Base-by-base conservation (phyloP, 35 echinoderm and acorn worm species). In the Stichopus chloronotus region DNA sequence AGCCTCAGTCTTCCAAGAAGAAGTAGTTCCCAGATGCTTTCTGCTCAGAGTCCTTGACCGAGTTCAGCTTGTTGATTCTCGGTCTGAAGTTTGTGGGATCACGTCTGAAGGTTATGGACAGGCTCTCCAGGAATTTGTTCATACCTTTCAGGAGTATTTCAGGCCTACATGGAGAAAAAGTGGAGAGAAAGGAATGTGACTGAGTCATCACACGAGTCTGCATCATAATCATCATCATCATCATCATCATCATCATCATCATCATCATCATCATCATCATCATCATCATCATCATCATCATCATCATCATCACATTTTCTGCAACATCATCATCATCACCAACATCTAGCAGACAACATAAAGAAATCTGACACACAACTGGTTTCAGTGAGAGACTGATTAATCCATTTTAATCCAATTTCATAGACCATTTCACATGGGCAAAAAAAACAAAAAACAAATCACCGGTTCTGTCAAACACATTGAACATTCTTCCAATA, bases 51-150 rank as follows among this genome's bases (percentile, higher is more conserved):
- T 99, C 97, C 89, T 99, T 99, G 57, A 99, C 95, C 0, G 97
- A 99, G 43, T 96, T 58, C 72, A 99, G 81, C 94, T 99, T 99
- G 92, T 99, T 99, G 91, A 99, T 99, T 79, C 97, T 96, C 5
- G 97, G 97, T 78, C 97, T 74, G 97, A 95, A 99, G 92, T 99
- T 99, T 57, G 88, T 96, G 54, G 97, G 97, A 80, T 99, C 97
- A 59, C 97, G 87, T 30, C 97, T 63, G 95, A 99, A 99, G 19
- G 97, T 99, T 94, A 99, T 99, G 72, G 87, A 92, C 56, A 99
- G 81, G 4, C 93, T 91, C 54, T 94, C 57, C 57, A 99, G 92
- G 90, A 99, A 99, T 57, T 96, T 92, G 94, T 99, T 99, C 97
- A 99, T 99, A 16, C 97, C 97, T 61, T 86, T 87, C 4, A 99